phyloP scores from a whole-genome alignment of 92 coral and sea anemone genomes.

The Micromussa lordhowensis region DNA sequence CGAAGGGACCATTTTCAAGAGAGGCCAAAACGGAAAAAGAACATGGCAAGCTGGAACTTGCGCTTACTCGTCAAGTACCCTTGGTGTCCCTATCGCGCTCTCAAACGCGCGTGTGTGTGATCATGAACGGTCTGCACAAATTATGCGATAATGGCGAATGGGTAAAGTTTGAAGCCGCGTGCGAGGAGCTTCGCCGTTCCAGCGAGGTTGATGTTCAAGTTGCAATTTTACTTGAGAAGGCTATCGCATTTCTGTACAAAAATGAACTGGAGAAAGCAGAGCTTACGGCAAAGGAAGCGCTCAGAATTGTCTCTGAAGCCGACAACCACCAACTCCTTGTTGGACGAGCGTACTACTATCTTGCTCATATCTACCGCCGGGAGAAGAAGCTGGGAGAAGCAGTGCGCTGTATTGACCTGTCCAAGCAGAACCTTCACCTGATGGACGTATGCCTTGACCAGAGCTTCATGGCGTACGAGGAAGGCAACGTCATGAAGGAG shows the following conservation, averaged over 20 bases:
- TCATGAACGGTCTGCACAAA: slow-evolving; percentile 46
- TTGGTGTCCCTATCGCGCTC: slow-evolving; percentile 14
- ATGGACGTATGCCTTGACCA: slow-evolving; percentile 52
- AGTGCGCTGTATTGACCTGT: slow-evolving; percentile 38
- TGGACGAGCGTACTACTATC: slow-evolving; percentile 62
- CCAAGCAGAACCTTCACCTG: slow-evolving; percentile 45
- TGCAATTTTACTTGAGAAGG: slow-evolving; percentile 46
- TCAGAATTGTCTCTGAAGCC: slow-evolving; percentile 7
- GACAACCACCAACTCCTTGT: slow-evolving; percentile 42
- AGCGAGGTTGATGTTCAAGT: slow-evolving; percentile 16
- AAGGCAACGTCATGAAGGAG: slow-evolving; percentile 60
- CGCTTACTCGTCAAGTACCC: slow-evolving; percentile 8
- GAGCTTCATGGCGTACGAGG: slow-evolving; percentile 65
- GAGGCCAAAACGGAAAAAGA: slow-evolving; percentile 20
- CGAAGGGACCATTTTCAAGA: slow-evolving; percentile 1
- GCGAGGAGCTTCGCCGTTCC: neutral
- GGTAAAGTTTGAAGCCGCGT: slow-evolving; percentile 40
- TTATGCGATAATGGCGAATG: slow-evolving; percentile 62
- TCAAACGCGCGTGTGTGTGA: slow-evolving; percentile 3
- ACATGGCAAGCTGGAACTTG: neutral
- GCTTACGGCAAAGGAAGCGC: slow-evolving; percentile 29
- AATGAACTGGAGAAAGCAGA: slow-evolving; percentile 47
- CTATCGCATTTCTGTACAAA: slow-evolving; percentile 43
- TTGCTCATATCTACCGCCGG: slow-evolving; percentile 61
- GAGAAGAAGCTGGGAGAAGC: slow-evolving; percentile 64